phyloP scores from a whole-genome alignment of 2,113 vertebrate species.

The Anser cygnoides region DNA sequence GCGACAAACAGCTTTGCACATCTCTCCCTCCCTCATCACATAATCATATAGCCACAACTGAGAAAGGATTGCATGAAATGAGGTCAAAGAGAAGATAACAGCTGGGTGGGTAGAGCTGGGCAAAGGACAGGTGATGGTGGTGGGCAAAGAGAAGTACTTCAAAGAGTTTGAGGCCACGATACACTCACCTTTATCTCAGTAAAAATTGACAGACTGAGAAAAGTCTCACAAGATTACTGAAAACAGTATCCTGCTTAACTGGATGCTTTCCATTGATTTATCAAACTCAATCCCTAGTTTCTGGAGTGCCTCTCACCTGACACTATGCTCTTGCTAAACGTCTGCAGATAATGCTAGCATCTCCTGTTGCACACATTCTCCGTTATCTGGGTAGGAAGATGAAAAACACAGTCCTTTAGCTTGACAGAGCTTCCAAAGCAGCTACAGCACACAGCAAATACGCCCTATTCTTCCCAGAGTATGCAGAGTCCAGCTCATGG shows the following conservation, averaged over 20 bases:
- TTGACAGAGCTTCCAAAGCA: background rate
- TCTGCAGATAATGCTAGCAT: background rate
- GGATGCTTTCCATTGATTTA: background rate
- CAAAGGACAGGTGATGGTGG: background rate
- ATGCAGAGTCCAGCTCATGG: background rate
- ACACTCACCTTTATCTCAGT: background rate
- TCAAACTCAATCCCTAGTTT: background rate
- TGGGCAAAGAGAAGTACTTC: background rate
- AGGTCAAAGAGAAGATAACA: background rate
- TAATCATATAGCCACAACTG: background rate
- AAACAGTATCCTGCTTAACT: background rate
- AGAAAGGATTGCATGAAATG: background rate
- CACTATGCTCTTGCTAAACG: background rate
- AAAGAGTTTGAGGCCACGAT: background rate
- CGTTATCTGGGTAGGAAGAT: background rate
- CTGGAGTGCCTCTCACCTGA: background rate
- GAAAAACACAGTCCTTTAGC: background rate
- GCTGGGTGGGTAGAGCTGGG: background rate
- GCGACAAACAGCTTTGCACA: background rate
- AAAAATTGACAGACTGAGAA: background rate
- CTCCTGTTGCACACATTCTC: background rate
- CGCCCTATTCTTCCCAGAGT: background rate
- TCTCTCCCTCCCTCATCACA: background rate
- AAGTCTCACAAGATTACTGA: background rate
- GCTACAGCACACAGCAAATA: background rate